Evolutionary conservation across 2,113 vertebrate genomes (phyloP), one percentile per base, ranked within the genome.

Genomic region (Elaphurus davidianus): DNA sequence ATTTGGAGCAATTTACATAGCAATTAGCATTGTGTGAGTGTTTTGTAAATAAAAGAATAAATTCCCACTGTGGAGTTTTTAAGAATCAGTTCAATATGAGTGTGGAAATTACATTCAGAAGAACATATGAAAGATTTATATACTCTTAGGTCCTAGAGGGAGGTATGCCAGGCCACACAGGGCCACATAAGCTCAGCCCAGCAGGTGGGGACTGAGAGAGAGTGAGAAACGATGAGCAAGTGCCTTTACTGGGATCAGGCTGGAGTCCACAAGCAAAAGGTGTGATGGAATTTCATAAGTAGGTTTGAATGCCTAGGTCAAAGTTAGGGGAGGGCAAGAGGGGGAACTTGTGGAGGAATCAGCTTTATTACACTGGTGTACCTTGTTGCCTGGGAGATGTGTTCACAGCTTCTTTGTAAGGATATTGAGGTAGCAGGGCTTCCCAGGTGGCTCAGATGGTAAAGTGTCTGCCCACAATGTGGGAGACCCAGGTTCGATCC

Each of bases 401-500:
- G 19, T 54, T 92, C 47, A 67, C 25, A 82, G 27, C 47, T 50
- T 67, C 16, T 54, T 92, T 71, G 28, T n/a, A 40, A 14, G 45
- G n/a, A 82, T 62, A 45, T 83, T 21, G 60, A 64, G 47, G 19
- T 28, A 71, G 50, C 67, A 40, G 67, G 67, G 67, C n/a, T 71
- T 40, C 67, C n/a, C 67, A 71, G n/a, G 67, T 40, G 67, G n/a
- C 19, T 71, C 67, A 71, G 67, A 71, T 71, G 19, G n/a, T 23
- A 40, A 71, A 71, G n/a, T 1, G n/a, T 40, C 67, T 71, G n/a
- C 19, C 10, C 0, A 0, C 19, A 71, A 23, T 23, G n/a, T 71
- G n/a, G 67, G n/a, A 71, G 67, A 71, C n/a, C 19, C 0, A 0
- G n/a, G 10, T 23, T 36, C 0, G 0, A 40, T 71, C n/a, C n/a